Conservation (phyloP, 2,888 invertebrate genomes). For the Argyresthia goedartella region DNA sequence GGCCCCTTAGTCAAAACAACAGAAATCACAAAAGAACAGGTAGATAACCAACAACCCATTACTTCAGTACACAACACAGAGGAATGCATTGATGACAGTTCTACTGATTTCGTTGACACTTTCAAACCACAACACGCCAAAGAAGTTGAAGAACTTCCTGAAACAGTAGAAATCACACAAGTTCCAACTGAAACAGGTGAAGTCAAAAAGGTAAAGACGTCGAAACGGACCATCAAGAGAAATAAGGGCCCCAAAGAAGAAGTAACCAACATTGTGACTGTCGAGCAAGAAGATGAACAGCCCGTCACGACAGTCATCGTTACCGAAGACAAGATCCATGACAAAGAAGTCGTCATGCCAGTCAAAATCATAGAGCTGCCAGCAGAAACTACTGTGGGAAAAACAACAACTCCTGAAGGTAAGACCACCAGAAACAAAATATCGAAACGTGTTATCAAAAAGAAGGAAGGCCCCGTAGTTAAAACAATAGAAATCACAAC, state of each 20-base stretch:
- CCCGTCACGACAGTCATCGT: no score
- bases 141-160: no score
- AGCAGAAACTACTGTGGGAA: slow-evolving; percentile 27
- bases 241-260: no score
- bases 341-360: slow-evolving; percentile 17
- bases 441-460: slow-evolving; percentile 26
- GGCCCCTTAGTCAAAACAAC: slow-evolving; percentile 22
- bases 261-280: no score
- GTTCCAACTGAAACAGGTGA: no score
- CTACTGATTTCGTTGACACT: not conserved
- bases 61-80: slow-evolving; percentile 18
- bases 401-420: slow-evolving; percentile 15
- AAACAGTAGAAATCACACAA: no score
- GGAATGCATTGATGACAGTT: slow-evolving; percentile 9
- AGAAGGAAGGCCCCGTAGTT: slow-evolving; percentile 29
- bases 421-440: slow-evolving; percentile 18
- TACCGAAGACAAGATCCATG: no score
- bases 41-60: slow-evolving; percentile 26
- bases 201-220: no score
- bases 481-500: slow-evolving; percentile 31
- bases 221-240: no score
- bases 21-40: slow-evolving; percentile 28
- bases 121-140: no score
- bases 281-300: no score
- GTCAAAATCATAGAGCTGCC: slow-evolving; percentile 27